Conservation (phyloP, 2,888 invertebrate genomes). For the Hypercompe scribonia region DNA sequence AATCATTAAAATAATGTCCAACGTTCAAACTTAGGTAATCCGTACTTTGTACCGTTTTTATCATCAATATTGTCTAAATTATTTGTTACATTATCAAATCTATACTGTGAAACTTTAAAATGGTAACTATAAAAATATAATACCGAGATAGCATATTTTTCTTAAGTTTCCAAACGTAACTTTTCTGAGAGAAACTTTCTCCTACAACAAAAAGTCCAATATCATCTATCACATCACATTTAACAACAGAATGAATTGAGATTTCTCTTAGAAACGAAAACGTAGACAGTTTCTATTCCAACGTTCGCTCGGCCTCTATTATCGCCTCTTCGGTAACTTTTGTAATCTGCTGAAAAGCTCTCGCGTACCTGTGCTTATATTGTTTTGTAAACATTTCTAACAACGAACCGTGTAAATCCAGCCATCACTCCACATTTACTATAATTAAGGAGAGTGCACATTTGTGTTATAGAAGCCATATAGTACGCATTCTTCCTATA, state of each 20-base stretch:
- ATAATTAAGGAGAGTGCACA: slow-evolving; percentile 71
- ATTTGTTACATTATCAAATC: slow-evolving; percentile 29
- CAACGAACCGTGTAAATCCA: slow-evolving; percentile 48
- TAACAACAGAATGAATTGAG: slow-evolving; percentile 63
- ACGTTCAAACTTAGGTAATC: slow-evolving; percentile 1
- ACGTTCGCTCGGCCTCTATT: slow-evolving; percentile 45
- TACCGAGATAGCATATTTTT: slow-evolving; percentile 49
- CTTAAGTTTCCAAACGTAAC: slow-evolving; percentile 52
- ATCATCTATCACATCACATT: slow-evolving; percentile 69
- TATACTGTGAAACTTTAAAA: slow-evolving; percentile 50
- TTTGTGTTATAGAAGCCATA: slow-evolving; percentile 57
- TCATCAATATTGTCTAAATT: slow-evolving; percentile 11
- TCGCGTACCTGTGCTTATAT: slow-evolving; percentile 43
- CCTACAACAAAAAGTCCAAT: slow-evolving; percentile 62
- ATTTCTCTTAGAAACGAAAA: slow-evolving; percentile 54
- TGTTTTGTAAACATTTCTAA: slow-evolving; percentile 44
- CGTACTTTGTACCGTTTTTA: background rate
- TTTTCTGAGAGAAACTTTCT: slow-evolving; percentile 49
- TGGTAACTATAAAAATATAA: slow-evolving; percentile 57
- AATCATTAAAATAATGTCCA: slow-evolving; percentile 10
- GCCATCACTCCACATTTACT: slow-evolving; percentile 61
- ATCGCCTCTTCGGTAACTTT: slow-evolving; percentile 54
- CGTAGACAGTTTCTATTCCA: slow-evolving; percentile 51
- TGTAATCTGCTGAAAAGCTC: slow-evolving; percentile 56
- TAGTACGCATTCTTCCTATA: slow-evolving; percentile 45